These are phyloP conservation scores for Agelastica alni DNA, from an alignment of 2,888 invertebrate species.

Conservation along the genomic window DNA sequence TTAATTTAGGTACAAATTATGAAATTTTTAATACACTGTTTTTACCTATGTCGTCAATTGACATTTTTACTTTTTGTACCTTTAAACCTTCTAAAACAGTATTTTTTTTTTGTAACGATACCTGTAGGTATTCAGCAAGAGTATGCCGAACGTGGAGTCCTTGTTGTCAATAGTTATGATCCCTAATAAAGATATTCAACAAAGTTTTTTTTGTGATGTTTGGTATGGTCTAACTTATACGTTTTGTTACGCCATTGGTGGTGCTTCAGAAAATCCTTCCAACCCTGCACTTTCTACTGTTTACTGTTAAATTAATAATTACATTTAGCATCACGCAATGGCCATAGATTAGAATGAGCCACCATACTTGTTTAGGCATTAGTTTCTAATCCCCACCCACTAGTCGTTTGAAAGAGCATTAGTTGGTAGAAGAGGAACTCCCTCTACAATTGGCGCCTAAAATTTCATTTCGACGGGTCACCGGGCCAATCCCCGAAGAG, in stretches of 20 bases:
- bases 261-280: slow-evolving; percentile 32
- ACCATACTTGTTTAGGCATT: slow-evolving; percentile 43
- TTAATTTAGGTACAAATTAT: too few species aligned
- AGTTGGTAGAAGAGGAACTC: slow-evolving; percentile 24
- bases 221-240: too few species aligned
- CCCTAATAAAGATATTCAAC: too few species aligned
- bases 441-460: slow-evolving; percentile 19
- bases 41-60: too few species aligned
- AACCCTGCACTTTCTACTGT: slow-evolving; percentile 35
- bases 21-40: too few species aligned
- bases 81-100: too few species aligned
- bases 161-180: too few species aligned
- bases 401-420: slow-evolving; percentile 19
- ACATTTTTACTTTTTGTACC: too few species aligned
- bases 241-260: slow-evolving; percentile 19
- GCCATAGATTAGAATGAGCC: slow-evolving; percentile 38
- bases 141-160: too few species aligned
- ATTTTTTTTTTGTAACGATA: too few species aligned
- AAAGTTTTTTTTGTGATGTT: too few species aligned
- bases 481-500: slow-evolving; percentile 13
- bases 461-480: slow-evolving; percentile 1
- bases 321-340: slow-evolving; percentile 37
- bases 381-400: slow-evolving; percentile 42
- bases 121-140: too few species aligned
- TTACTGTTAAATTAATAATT: slow-evolving; percentile 41